Base-by-base conservation (phyloP, 2,797 vertebrate genomes). In the Sebastes goodei region DNA sequence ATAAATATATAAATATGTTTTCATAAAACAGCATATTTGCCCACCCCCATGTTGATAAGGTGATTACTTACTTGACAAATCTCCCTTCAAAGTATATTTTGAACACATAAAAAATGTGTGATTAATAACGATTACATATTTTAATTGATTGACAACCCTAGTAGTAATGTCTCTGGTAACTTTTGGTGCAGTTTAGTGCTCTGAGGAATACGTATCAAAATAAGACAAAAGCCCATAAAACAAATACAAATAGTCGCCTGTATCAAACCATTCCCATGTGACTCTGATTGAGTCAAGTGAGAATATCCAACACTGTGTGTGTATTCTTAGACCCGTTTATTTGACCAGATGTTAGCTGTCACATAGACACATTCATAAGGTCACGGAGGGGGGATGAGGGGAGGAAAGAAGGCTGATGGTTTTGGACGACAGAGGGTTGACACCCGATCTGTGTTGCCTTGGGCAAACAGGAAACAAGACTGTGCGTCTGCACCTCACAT, bases 391-490 rank as follows among this genome's bases (percentile, higher is more conserved):
- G 49, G 64, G n/a, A n/a, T 75, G 79, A 81, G 35, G 60, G 30
- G 80, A 65, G 64, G 65, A 60, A 68, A 72, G 66, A 2, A 65
- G 20, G 53, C n/a, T 67, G 80, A 83, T 74, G 76, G 49, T 55
- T 88, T 42, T 66, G 66, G 91, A 81, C 15, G 63, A 66, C 81
- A 87, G 80, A 83, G 33, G 81, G 77, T 38, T 83, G 93, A 93
- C 88, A 94, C 87, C 82, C 76, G 86, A 94, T 92, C 91, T 46
- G 62, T 75, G 63, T 23, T 23, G 90, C 89, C 84, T 81, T 77
- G 62, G 88, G 88, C 86, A 83, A 88, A 92, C 90, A 93, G 91
- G 93, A 94, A 94, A 84, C 71, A 14, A 84, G 88, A 60, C 29
- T 67, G 71, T 69, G 62, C 21, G 67, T 78, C 57, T 66, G 65